Conservation (phyloP, 2,888 invertebrate species). For the Drosophila mayaguana region DNA sequence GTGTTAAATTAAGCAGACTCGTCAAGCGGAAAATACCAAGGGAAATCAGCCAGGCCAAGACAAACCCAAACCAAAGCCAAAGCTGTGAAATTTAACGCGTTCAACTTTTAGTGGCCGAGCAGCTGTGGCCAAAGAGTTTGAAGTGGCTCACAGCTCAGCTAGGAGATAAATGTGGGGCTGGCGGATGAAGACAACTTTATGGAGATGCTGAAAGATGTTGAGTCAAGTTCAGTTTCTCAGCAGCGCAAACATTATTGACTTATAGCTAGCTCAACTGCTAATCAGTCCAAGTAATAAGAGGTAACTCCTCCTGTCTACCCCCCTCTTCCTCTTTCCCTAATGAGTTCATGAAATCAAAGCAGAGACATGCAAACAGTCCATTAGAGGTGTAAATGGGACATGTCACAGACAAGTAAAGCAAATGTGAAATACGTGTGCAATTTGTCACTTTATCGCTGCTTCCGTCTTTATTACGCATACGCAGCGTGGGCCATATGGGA, state of each 20-base stretch:
- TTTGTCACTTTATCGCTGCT: conserved; percentile 41
- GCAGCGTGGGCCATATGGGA: conserved; percentile 22
- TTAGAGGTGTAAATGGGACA: conserved; percentile 13
- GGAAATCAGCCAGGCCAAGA: not conserved
- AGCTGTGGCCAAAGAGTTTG: conserved; percentile 16
- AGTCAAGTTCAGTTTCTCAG: not conserved
- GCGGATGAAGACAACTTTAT: conserved; percentile 7
- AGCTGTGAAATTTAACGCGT: conserved; percentile 38
- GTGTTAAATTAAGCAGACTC: conserved; percentile 11
- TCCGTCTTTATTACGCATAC: conserved; percentile 28
- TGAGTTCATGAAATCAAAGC: conserved; percentile 1
- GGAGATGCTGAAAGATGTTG: conserved; percentile 6
- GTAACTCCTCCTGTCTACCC: not conserved
- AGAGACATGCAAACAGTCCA: conserved; percentile 2
- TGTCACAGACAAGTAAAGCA: conserved; percentile 35
- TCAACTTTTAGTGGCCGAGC: conserved; percentile 37
- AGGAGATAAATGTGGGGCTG: conserved; percentile 9
- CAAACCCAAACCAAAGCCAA: conserved; percentile 3
- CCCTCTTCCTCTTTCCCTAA: not conserved
- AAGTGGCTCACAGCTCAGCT: not conserved
- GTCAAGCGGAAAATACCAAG: conserved; percentile 9
- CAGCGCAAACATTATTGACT: not conserved
- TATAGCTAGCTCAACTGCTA: not conserved
- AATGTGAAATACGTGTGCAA: conserved; percentile 42
- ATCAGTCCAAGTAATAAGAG: not conserved